Evolutionary conservation across 2,113 vertebrate genomes (phyloP).

Genomic region (Orcinus orca): DNA sequence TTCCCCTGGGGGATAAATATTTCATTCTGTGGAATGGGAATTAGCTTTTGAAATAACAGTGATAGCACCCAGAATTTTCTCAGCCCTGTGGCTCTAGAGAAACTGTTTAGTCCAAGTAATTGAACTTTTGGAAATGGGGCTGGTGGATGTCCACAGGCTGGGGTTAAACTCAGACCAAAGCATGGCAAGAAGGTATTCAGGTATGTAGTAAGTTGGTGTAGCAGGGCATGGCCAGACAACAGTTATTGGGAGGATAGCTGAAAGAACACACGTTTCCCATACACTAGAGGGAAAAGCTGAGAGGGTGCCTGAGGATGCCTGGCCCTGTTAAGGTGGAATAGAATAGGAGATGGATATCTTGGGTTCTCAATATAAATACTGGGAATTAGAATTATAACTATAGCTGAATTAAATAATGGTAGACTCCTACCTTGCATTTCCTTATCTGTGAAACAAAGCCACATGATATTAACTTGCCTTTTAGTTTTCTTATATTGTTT

Average conservation of each 20-base stretch:
- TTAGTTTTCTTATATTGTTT: not conserved
- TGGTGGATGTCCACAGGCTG: not conserved
- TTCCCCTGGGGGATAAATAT: slow-evolving; percentile 53
- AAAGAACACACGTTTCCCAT: not conserved
- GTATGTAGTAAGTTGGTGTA: not conserved
- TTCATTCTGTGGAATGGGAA: slow-evolving; percentile 53
- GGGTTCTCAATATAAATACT: not conserved
- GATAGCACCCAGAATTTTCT: slow-evolving; percentile 22
- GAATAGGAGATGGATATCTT: not conserved
- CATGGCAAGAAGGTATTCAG: not conserved
- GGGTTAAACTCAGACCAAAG: not conserved
- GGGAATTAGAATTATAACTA: not conserved
- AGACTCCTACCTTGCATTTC: not conserved
- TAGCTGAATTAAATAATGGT: not conserved
- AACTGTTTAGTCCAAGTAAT: not conserved
- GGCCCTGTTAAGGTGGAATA: not conserved
- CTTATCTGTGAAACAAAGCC: not conserved
- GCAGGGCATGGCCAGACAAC: not conserved
- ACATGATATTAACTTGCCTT: not conserved
- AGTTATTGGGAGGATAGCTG: not conserved
- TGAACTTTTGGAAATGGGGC: slow-evolving; percentile 20
- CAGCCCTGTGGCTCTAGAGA: not conserved
- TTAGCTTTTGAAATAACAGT: slow-evolving; percentile 17
- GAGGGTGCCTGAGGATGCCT: not conserved
- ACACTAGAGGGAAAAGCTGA: too few relatives aligned